Evolutionary conservation across 2,888 invertebrate genomes (phyloP), one percentile per base, ranked within the genome.

Genomic region (Ophioninae sp.): DNA sequence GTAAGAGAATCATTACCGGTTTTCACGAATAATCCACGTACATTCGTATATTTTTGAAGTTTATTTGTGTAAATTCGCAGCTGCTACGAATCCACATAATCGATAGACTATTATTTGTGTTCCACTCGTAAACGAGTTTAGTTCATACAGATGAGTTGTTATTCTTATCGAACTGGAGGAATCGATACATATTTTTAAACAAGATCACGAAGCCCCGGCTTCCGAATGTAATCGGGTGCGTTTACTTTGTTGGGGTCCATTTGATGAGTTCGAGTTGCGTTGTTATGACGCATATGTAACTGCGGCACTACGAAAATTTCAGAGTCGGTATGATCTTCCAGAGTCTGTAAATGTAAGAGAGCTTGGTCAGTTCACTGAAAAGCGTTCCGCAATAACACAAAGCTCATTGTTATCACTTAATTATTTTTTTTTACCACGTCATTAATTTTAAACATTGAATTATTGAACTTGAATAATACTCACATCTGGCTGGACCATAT

Each of bases 131-230:
- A 17, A 22, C n/a, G 39, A 64, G 22, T n/a, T 64, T 67, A 23
- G 22, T 58, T 59, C 10, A 69, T 69, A 69, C 22, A 37, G 51
- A 67, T 9, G 8, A n/a, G 10, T 41, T n/a, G n/a, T 67, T 58
- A 7, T 23, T 71, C 65, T 20, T 17, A 22, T 23, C 20, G 37
- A 13, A 22, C 6, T 22, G 63, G 63, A 20, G 17, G 39, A 39
- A 17, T n/a, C 1, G 20, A 30, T n/a, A 64, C 20, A 41, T 22
- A 37, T 37, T 22, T 64, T 67, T 79, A 84, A 5, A 67, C 37
- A 44, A 74, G 23, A 20, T 84, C 81, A 1, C 78, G 74, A 0
- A 84, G 71, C 67, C 81, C 81, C n/a, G 81, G 84, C 10, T 72
- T 65, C 59, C 79, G 75, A 51, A 75, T 6, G 41, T 58, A 41